Conservation (phyloP, 2,113 vertebrate species). For the Tyto alba region DNA sequence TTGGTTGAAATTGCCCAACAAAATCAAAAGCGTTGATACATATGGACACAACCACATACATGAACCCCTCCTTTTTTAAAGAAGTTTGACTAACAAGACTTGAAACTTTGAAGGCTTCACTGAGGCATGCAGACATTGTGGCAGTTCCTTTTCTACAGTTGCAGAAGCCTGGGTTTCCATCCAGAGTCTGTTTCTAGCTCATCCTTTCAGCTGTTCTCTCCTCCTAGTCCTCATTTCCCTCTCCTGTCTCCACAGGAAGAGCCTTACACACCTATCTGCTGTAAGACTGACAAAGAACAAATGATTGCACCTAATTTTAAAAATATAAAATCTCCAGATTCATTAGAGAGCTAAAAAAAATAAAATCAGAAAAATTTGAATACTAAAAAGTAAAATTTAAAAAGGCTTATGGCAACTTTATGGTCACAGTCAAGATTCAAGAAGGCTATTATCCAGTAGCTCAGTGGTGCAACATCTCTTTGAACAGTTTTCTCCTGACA, state of each 20-base stretch:
- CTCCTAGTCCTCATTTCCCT: not conserved
- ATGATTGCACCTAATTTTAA: not conserved
- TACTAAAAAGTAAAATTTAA: not conserved
- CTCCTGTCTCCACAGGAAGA: not conserved
- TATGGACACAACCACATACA: not conserved
- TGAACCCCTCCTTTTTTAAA: not conserved
- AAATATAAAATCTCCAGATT: not conserved
- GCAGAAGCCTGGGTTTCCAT: not conserved
- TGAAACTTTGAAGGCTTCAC: not conserved
- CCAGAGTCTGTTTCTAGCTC: not conserved
- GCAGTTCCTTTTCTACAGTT: not conserved
- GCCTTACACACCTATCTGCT: not conserved
- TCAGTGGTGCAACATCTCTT: not conserved
- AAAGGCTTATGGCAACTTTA: not conserved
- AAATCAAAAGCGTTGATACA: not conserved
- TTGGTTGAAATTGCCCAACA: not conserved
- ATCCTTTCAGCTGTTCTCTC: not conserved
- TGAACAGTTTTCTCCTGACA: conserved; percentile 26
- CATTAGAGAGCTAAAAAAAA: not conserved
- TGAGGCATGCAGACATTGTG: not conserved
- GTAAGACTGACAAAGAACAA: not conserved
- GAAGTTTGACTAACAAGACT: not conserved
- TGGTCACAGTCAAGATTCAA: not conserved
- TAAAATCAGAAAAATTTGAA: not conserved
- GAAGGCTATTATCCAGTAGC: not conserved